Base-by-base conservation (phyloP, 2,888 invertebrate species). In the Eilema depressum region DNA sequence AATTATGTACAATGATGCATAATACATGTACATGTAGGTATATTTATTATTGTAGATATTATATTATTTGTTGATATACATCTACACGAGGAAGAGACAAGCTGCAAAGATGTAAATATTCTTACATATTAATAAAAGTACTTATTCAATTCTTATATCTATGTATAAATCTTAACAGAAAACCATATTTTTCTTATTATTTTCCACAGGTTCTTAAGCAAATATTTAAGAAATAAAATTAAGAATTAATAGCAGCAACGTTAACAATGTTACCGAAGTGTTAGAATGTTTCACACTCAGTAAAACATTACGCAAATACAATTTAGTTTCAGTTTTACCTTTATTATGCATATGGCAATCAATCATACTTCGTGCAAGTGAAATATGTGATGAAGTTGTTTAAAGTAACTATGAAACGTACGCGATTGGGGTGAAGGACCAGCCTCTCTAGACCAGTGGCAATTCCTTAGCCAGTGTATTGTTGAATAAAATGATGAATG, bases 41-140 rank as follows among this genome's bases (percentile, higher is more conserved):
- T 20, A 53, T 26, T 59, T 59, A 26, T 59, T 28, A 57, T 59
- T 57, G 66, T 66, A 65, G 53, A 65, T 65, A 65, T 63, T 63
- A 56, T 64, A 63, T 71, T 61, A 73, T 68, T 26, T 26, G 59
- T 4, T 28, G 37, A 57, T 68, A 7, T 61, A 17, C 47, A 53
- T 41, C 26, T 61, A 53, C 60, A 63, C 47, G 20, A 23, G 69
- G 12, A 66, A 37, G 70, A 75, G 73, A 74, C 75, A 76, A 77
- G 73, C 63, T 83, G 83, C 82, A 81, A 81, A 80, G 77, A 70
- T 87, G 87, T 88, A 87, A 81, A 88, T 88, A 87, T 81, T 75
- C 69, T 77, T 63, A 62, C 11, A 61, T 69, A 68, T 72, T 73
- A 74, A 59, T 26, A 17, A 59, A 59, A 59, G 59, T 59, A 59